phyloP scores from a whole-genome alignment of 1,140 invertebrate genomes.

The Lucilia cuprina region DNA sequence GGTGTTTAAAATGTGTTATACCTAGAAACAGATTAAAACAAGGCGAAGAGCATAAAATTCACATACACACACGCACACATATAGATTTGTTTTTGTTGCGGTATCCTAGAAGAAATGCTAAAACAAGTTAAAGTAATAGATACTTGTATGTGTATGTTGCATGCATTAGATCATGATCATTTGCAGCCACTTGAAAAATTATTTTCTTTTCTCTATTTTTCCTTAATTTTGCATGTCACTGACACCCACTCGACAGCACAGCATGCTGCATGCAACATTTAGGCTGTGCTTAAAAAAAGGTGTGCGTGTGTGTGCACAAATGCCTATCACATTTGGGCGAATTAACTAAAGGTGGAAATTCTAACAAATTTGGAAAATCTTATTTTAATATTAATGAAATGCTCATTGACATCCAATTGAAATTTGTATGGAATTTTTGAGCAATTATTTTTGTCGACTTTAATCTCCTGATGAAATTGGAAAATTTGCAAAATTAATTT shows the following conservation, averaged over 20 bases:
- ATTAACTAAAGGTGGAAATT: neutral
- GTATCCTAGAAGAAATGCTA: neutral
- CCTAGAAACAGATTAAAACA: neutral
- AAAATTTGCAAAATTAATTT: neutral
- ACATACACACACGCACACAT: neutral
- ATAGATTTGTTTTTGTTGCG: neutral
- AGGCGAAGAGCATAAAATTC: neutral
- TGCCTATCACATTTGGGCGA: too few species aligned
- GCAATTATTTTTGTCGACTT: neutral
- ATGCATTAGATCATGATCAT: neutral
- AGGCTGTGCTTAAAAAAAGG: neutral
- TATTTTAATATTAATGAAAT: neutral
- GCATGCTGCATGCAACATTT: neutral
- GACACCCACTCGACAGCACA: neutral
- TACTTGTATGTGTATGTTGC: neutral
- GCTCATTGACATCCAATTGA: neutral
- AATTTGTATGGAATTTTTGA: neutral
- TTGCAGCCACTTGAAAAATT: neutral
- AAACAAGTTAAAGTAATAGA: too few species aligned
- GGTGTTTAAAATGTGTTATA: neutral
- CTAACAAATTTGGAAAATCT: neutral
- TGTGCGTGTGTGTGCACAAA: neutral
- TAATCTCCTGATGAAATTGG: neutral
- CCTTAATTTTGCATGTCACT: too few species aligned
- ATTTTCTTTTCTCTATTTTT: too few species aligned